Base-by-base conservation (phyloP, 1,140 invertebrate genomes). In the Meloidogyne chitwoodi region DNA sequence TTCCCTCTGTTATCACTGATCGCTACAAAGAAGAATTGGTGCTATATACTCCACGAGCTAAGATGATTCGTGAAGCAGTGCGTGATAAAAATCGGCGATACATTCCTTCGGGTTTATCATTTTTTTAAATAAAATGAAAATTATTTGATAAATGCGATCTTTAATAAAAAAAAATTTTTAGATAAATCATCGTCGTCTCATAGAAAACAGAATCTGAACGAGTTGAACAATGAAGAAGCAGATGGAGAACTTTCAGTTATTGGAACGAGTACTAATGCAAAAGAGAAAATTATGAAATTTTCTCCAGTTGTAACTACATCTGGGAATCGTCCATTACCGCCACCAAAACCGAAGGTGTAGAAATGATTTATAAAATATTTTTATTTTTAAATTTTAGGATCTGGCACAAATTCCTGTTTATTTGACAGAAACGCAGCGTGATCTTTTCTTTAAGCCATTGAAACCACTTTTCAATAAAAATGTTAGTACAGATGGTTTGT, bases 401-500 rank as follows among this genome's bases (percentile, higher is more conserved):
- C 19, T 78, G 26, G 62, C 62, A 27, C 41, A 80, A 26, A 56
- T 78, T 68, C 77, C 77, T 8, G 77, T 78, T 22, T 78, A 80
- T 73, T 66, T 78, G 65, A 78, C 77, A 29, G 77, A 78, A 74
- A 64, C 48, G 4, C 77, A 78, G 63, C 62, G 77, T 10, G 77
- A 78, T 29, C 38, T 78, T 69, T 78, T 78, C 66, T 78, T 78
- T 44, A 62, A 68, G 14, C 77, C 77, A n/a, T 77, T 78, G 16
- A 68, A 68, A 12, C 78, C 77, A 2, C 66, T 75, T 22, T 76
- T 77, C 75, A 76, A 75, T n/a, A 19, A 29, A 71, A 75, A 68
- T 68, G 29, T 34, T 38, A 67, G 41, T n/a, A 34, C 63, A 22
- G 74, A 75, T 56, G 74, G 74, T 12, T 56, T 48, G 26, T 76